A percentile compares a stretch with the other conserved stretches of the same genome.
Conservation (phyloP, 2,113 vertebrate species). For the Gasterosteus nipponicus region DNA sequence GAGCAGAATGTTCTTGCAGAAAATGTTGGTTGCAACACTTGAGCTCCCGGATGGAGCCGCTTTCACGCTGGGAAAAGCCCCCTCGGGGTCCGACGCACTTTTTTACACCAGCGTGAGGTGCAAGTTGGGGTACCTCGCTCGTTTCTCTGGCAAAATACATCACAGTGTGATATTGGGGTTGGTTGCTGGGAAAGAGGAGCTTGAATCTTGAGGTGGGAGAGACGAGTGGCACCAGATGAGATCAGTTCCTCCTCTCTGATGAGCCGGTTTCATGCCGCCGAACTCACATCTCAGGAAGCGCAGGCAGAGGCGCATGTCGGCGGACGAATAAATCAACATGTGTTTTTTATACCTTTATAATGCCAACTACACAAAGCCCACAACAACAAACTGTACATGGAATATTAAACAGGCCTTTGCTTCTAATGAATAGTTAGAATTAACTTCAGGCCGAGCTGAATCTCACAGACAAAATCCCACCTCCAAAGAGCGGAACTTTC, state of each 20-base stretch:
- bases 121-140: background rate
- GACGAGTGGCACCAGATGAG: background rate
- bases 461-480: background rate
- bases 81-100: too few relatives aligned
- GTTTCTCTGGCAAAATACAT: background rate
- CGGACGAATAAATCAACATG: too few relatives aligned
- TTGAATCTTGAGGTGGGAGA: background rate
- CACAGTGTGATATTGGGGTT: background rate
- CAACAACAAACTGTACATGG: background rate
- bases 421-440: background rate
- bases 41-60: background rate
- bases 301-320: too few relatives aligned
- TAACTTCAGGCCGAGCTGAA: too few relatives aligned
- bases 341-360: background rate
- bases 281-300: too few relatives aligned
- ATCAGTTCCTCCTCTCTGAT: background rate
- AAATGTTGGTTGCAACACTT: background rate
- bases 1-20: too few relatives aligned
- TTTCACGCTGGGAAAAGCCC: background rate
- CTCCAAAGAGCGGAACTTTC: background rate
- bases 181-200: too few relatives aligned
- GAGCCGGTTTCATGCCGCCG: background rate
- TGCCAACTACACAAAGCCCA: background rate
- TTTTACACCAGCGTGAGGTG: background rate
- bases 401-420: background rate